phyloP scores from a whole-genome alignment of 2,888 invertebrate genomes.

The Orthosia incerta region DNA sequence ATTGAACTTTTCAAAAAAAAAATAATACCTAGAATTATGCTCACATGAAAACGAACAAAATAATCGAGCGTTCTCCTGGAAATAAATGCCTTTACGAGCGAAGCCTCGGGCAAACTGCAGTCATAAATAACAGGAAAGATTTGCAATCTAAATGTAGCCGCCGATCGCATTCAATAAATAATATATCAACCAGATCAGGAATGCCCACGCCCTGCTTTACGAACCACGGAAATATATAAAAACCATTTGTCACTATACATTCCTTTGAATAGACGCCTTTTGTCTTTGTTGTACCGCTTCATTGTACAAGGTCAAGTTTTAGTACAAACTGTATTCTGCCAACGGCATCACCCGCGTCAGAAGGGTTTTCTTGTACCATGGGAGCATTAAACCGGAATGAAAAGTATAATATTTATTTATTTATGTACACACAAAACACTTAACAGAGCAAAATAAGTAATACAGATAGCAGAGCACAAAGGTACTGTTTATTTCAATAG shows the following conservation, averaged over 20 bases:
- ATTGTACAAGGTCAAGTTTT: not conserved
- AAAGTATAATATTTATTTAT: too few relatives aligned
- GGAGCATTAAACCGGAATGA: too few relatives aligned
- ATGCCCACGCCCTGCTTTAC: constrained; percentile 58
- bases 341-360: too few relatives aligned
- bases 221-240: constrained; percentile 60
- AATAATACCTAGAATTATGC: not conserved
- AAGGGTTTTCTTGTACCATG: too few relatives aligned
- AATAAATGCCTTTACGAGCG: constrained; percentile 24
- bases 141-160: constrained; percentile 59
- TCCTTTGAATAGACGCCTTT: constrained; percentile 11
- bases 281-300: not conserved
- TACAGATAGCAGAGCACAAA: too few relatives aligned
- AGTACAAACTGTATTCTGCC: not conserved
- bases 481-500: too few relatives aligned
- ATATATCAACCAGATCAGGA: constrained; percentile 54
- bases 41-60: constrained; percentile 5
- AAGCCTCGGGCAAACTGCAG: constrained; percentile 34
- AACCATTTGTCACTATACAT: constrained; percentile 42
- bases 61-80: not conserved
- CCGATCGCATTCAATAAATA: constrained; percentile 60
- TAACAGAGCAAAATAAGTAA: too few relatives aligned
- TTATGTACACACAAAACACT: too few relatives aligned
- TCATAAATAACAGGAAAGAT: constrained; percentile 55
- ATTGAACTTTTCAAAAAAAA: not conserved